A percentile compares a stretch with the other conserved stretches of the same genome.
Evolutionary conservation across 2,888 invertebrate genomes (phyloP).

Genomic region (Limnephilus lunatus): DNA sequence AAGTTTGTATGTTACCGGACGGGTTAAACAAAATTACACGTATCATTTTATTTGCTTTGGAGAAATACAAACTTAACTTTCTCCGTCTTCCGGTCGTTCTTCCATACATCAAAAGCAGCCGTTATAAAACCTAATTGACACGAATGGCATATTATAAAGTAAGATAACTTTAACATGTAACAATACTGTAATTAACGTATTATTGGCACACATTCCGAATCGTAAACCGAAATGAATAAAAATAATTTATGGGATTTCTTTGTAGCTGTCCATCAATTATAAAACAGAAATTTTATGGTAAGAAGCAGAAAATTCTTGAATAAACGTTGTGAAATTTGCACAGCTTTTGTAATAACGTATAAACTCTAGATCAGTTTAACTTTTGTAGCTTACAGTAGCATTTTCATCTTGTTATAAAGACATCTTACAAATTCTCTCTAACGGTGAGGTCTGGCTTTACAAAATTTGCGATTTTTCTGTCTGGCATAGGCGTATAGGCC

Average conservation of each 20-base stretch:
- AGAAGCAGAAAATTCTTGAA: background rate
- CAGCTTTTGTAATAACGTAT: background rate
- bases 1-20: background rate
- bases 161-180: background rate
- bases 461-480: no score
- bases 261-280: background rate
- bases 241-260: background rate
- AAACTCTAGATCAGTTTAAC: background rate
- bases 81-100: constrained; percentile 6
- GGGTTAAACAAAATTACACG: background rate
- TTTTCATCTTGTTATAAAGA: background rate
- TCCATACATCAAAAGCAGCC: background rate
- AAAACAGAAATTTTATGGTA: background rate
- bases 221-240: background rate
- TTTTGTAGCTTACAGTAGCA: background rate
- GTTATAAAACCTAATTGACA: constrained; percentile 3
- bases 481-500: no score
- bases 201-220: background rate
- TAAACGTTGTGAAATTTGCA: background rate
- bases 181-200: background rate
- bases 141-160: background rate
- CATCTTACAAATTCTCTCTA: no score
- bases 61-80: constrained; percentile 1
- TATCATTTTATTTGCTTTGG: background rate
- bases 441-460: no score